Evolutionary conservation across 2,113 vertebrate species (phyloP).

Genomic region (Protomyctophum bolini): DNA sequence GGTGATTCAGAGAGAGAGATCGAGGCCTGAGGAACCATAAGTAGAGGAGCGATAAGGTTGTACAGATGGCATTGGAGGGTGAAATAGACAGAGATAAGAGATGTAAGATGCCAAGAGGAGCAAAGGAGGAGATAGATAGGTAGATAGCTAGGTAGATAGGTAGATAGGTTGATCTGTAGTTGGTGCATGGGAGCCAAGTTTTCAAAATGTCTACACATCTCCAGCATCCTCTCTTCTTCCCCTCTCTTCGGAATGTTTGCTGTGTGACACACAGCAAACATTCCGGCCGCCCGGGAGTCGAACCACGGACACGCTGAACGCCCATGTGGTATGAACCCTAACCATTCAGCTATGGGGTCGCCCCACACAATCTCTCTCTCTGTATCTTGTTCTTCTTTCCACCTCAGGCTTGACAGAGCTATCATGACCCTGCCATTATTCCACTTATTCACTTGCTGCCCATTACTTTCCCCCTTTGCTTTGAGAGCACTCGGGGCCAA

Average conservation of each 20-base stretch:
- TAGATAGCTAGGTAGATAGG: neutral
- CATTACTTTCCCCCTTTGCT: constrained; percentile 74
- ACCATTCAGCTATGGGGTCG: too few species aligned
- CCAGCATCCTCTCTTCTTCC: too few species aligned
- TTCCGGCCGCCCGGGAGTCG: too few species aligned
- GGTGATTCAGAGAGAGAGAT: neutral
- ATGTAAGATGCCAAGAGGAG: neutral
- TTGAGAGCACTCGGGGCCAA: constrained; percentile 59
- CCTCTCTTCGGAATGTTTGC: too few species aligned
- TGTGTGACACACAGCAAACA: too few species aligned
- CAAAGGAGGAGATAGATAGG: neutral
- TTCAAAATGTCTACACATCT: too few species aligned
- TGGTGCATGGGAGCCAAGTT: too few species aligned
- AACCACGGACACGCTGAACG: too few species aligned
- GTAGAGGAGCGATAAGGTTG: neutral
- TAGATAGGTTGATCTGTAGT: too few species aligned
- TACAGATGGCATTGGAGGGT: neutral
- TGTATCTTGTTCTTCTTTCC: constrained; percentile 23
- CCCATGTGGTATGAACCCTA: too few species aligned
- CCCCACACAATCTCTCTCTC: neutral
- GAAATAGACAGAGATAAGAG: neutral
- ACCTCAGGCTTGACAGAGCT: constrained; percentile 63
- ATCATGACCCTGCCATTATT: constrained; percentile 67
- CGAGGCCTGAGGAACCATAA: neutral
- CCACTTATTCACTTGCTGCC: constrained; percentile 60